These are phyloP conservation scores for Clarias batrachus DNA, from an alignment of 2,113 vertebrate species.

Conservation along the genomic window DNA sequence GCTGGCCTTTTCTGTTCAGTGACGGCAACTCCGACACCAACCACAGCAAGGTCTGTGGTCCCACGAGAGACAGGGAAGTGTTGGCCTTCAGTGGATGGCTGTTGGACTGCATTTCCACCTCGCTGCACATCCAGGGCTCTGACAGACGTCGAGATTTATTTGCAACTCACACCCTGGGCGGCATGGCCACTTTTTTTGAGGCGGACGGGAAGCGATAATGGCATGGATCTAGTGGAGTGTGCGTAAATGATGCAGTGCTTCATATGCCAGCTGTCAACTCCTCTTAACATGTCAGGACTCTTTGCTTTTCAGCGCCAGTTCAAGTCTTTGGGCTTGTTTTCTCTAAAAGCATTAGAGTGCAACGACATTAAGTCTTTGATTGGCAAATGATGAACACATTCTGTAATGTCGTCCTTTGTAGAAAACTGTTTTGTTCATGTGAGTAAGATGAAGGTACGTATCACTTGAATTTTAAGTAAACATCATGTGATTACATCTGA, in stretches of 20 bases:
- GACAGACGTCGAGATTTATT: constrained; percentile 28
- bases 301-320: not conserved
- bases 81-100: constrained; percentile 43
- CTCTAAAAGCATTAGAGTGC: not conserved
- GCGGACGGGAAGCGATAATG: constrained; percentile 16
- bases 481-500: not conserved
- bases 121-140: constrained; percentile 20
- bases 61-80: constrained; percentile 41
- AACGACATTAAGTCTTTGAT: not conserved
- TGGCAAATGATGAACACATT: not conserved
- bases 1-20: constrained; percentile 66
- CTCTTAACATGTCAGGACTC: constrained; percentile 19
- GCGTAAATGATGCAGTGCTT: constrained; percentile 43
- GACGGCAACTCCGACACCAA: constrained; percentile 51
- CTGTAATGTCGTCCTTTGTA: not conserved
- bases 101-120: constrained; percentile 36
- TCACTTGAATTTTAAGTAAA: not conserved
- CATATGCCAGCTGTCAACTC: constrained; percentile 45
- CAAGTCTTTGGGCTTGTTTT: not conserved
- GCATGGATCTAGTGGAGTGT: constrained; percentile 52
- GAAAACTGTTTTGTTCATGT: not conserved
- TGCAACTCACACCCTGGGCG: constrained; percentile 13
- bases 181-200: constrained; percentile 30
- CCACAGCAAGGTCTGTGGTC: constrained; percentile 49
- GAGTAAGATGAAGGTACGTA: not conserved